Base-by-base conservation (phyloP, 2,888 invertebrate genomes). In the Tenthredo mesomela region DNA sequence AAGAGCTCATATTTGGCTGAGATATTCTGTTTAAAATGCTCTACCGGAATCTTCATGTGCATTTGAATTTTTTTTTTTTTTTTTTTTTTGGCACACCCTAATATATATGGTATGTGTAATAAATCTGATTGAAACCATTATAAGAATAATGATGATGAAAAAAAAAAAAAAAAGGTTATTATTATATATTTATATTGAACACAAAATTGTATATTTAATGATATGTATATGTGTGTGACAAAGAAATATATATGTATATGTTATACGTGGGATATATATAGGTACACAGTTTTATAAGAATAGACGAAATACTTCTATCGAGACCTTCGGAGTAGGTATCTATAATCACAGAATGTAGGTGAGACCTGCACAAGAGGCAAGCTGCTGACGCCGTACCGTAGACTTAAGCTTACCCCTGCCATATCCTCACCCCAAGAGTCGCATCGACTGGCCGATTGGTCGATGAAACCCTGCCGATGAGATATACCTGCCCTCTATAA, bases 391-490 rank as follows among this genome's bases (percentile, higher is more conserved):
- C 89, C 89, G 90, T 90, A 88, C 78, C 88, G 89, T 88, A 89
- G 90, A 80, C 89, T 91, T 90, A 90, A 92, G 90, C 91, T 90
- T 89, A 80, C 78, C 78, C 78, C 78, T 47, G 47, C 77, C n/a
- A 37, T 21, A 40, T 50, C 37, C 50, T 29, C 77, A 29, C 75
- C 90, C 89, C 67, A 67, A 67, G 67, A 25, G 67, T 67, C 33
- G 33, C 33, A 33, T 61, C 61, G 25, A 21, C 18, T 50, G 89
- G 89, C 89, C 89, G 89, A 91, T 91, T 89, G 92, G 91, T 92
- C 92, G 92, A 92, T 92, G 91, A 91, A 91, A 92, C 89, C 90
- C 90, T 89, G 90, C 89, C 89, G 89, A 89, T 89, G 89, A 88
- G 88, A 90, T 89, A 87, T 87, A 89, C 88, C 87, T 88, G 87